Evolutionary conservation across 2,797 vertebrate genomes (phyloP), one percentile per base, ranked within the genome.

Genomic region (Rhadinocentrus ornatus): DNA sequence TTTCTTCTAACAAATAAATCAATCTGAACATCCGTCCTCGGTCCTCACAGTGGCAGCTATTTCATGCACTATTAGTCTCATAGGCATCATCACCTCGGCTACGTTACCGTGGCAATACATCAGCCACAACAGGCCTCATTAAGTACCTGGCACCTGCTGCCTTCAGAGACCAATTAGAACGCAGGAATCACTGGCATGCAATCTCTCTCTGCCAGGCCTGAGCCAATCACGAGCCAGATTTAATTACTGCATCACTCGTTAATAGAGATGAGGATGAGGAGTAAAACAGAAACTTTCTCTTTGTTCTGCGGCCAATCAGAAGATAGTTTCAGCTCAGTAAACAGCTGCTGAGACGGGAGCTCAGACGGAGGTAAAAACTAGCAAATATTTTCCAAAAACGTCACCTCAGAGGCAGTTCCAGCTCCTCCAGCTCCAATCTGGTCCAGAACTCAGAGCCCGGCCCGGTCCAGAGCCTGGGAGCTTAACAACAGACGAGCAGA

Each of bases 41-140:
- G 20, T 66, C 64, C 50, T 27, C 46, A 32, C 69, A 15, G 15
- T 1, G 46, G 61, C 77, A 66, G 62, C 67, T 29, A 72, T 75
- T 86, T 84, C 80, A 81, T 67, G 73, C 68, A 56, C 71, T 69
- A 80, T 88, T 83, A 85, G 57, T 72, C 73, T 78, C 71, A 12
- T 0, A 31, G 68, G 66, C 60, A 2, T 75, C 72, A 69, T 83
- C 81, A 66, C 79, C 65, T 55, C 1, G 16, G 65, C 8, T 34
- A 72, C 66, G 69, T 57, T 72, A 62, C 80, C 34, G 85, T 48
- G 13, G 73, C 84, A 85, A 91, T 92, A 82, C 70, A 93, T 94
- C 91, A 93, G 77, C 77, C 66, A 60, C 76, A 90, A 86, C 86
- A 89, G 89, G 92, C 85, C 82, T 92, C 91, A 92, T 93, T 92